Evolutionary conservation across 2,888 invertebrate genomes (phyloP).

Genomic region (Cheiracanthium punctorium): DNA sequence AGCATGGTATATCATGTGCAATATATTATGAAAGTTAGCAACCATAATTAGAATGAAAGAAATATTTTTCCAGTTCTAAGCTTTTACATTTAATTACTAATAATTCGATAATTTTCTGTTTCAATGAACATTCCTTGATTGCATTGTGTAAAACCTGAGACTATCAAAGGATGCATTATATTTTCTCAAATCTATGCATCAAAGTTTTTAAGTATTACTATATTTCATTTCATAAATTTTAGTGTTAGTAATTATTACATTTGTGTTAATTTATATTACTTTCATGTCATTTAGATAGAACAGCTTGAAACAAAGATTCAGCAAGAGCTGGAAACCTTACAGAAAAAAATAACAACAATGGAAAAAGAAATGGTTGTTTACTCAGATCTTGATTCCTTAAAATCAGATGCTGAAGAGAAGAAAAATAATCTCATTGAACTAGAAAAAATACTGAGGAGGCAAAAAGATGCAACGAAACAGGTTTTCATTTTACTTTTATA

Average conservation of each 20-base stretch:
- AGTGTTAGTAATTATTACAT: not conserved
- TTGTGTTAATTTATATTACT: not conserved
- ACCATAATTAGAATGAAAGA: no score
- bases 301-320: constrained; percentile 83
- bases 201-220: no score
- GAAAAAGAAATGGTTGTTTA: constrained; percentile 81
- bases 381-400: constrained; percentile 79
- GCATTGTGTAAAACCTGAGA: no score
- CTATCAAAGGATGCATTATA: no score
- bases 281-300: constrained; percentile 79
- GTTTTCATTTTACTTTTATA: constrained; percentile 28
- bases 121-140: no score
- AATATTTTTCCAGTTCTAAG: no score
- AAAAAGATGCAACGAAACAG: constrained; percentile 58
- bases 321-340: constrained; percentile 78
- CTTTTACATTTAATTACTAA: no score
- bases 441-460: constrained; percentile 76
- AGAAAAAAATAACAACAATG: constrained; percentile 79
- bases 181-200: no score
- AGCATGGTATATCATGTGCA: no score
- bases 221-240: no score
- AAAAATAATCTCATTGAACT: constrained; percentile 79
- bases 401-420: constrained; percentile 78
- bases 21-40: no score
- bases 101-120: no score